Conservation (phyloP, 2,888 invertebrate species). For the Clepsis dumicolana region DNA sequence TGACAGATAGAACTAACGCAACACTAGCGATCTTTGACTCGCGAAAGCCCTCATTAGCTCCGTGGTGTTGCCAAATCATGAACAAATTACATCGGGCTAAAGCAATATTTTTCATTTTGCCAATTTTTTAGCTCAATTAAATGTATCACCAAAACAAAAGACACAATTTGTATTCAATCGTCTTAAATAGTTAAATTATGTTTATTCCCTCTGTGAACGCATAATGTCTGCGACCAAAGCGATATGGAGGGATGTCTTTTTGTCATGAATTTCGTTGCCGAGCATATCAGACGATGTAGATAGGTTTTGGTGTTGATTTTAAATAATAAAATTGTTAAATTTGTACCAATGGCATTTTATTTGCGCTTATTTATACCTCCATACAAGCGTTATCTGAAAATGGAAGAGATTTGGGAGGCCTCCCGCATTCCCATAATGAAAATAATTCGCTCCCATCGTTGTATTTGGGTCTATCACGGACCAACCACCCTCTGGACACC, state of each 20-base stretch:
- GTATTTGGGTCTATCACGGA: too few relatives aligned
- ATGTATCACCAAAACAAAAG: conserved; percentile 22
- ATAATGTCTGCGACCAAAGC: conserved; percentile 16
- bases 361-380: conserved; percentile 4
- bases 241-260: conserved; percentile 38
- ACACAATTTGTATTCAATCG: conserved; percentile 16
- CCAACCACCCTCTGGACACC: too few relatives aligned
- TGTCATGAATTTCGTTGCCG: conserved; percentile 64
- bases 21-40: too few relatives aligned
- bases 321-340: conserved; percentile 82
- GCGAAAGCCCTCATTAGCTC: too few relatives aligned
- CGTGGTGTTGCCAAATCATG: not conserved
- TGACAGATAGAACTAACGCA: too few relatives aligned
- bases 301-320: conserved; percentile 80
- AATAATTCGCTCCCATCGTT: too few relatives aligned
- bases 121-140: conserved; percentile 36
- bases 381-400: too few relatives aligned
- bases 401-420: too few relatives aligned
- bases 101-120: conserved; percentile 32
- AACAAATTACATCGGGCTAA: conserved; percentile 23
- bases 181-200: conserved; percentile 32
- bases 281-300: conserved; percentile 80
- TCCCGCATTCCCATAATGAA: too few relatives aligned
- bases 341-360: conserved; percentile 59
- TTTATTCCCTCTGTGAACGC: conserved; percentile 16